Base-by-base conservation (phyloP, 1,140 invertebrate species). In the Drosophila ficusphila region DNA sequence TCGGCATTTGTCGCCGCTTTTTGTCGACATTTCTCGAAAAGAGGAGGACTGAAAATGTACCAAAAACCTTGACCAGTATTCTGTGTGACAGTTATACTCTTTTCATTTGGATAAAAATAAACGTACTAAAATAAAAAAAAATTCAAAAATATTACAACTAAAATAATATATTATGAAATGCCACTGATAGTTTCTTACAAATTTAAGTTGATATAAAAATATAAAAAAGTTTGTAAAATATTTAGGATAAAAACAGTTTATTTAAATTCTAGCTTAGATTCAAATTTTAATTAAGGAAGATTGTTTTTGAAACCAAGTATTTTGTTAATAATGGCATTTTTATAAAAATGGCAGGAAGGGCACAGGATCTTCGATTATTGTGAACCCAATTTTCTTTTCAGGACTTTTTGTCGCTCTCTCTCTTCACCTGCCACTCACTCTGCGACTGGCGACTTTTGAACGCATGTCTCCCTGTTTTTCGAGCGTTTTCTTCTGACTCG, bases 381-480 rank as follows among this genome's bases (percentile, higher is more conserved):
- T 5, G 14, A 58, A 39, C 29, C 25, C 12, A 16, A 21, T 39
- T 44, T 14, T 8, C 23, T 9, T 25, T 12, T 6, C 16, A 14
- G 11, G 6, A 14, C 31, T 38, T 58, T 56, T 57, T 34, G 39
- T 27, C 11, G 19, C 38, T 48, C 56, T 41, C 38, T 48, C 56
- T 41, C 42, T 69, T 72, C 76, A 83, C 76, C 79, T 83, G 79
- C 54, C 81, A 72, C 36, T 67, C 62, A 67, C 36, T 61, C 61
- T 49, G 46, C 34, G 44, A 85, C 67, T 58, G 46, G 76, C 81
- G 72, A 86, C 81, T 81, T 73, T 73, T 57, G 67, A 69, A 86
- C 81, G 81, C 76, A 85, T 85, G 57, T 86, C 62, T 42, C 56
- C 57, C 47, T 54, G 48, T 53, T 47, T 65, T 78, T 67, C 56